A percentile compares a stretch with the other conserved stretches of the same genome.
Evolutionary conservation across 1,140 invertebrate species (phyloP).

Genomic region (Dufourea novaeangliae): DNA sequence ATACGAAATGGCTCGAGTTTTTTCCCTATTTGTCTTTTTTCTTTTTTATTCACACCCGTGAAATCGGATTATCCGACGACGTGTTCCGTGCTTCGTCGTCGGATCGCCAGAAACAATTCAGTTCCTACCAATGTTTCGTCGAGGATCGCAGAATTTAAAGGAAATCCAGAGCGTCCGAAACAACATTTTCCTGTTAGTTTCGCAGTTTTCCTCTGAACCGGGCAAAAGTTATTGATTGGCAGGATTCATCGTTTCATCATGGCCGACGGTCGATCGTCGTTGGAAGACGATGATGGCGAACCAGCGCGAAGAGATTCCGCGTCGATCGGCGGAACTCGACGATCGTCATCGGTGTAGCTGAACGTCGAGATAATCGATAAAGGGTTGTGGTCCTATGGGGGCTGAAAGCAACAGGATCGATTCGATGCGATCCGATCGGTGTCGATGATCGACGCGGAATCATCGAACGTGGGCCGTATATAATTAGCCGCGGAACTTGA

Average conservation of each 20-base stretch:
- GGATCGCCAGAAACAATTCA: conserved; percentile 16
- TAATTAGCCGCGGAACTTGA: conserved; percentile 68
- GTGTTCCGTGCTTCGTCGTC: neutral
- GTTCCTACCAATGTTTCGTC: conserved; percentile 19
- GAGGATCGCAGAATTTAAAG: neutral
- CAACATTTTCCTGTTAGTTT: conserved; percentile 24
- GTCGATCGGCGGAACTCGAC: conserved; percentile 9
- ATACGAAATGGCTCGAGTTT: conserved; percentile 5
- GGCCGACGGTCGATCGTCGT: conserved; percentile 9
- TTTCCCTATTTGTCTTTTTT: neutral
- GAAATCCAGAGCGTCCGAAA: conserved; percentile 15
- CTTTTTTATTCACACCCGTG: neutral
- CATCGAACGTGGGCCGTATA: conserved; percentile 55
- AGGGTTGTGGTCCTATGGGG: no score
- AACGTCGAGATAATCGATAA: neutral
- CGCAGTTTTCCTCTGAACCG: conserved; percentile 20
- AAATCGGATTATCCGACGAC: neutral
- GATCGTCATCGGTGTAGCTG: conserved; percentile 11
- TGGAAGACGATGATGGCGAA: neutral
- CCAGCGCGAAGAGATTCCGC: neutral
- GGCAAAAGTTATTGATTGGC: conserved; percentile 20
- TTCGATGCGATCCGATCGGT: neutral
- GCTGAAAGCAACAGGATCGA: neutral
- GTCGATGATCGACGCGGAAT: conserved; percentile 38
- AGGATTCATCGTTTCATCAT: neutral